phyloP scores from a whole-genome alignment of 2,888 invertebrate species.

The Parnassius apollo region DNA sequence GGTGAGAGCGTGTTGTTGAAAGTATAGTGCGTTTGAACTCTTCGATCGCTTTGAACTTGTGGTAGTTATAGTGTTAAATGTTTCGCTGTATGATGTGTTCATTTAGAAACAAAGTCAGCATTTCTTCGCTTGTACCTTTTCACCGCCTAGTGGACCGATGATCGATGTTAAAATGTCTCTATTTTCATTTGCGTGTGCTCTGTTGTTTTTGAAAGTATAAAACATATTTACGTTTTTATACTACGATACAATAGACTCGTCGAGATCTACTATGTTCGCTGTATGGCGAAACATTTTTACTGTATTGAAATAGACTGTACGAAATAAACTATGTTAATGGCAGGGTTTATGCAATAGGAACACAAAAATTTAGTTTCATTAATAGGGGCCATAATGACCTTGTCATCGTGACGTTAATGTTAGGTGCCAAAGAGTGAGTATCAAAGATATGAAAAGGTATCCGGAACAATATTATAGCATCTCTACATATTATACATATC shows the following conservation, averaged over 20 bases:
- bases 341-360: slow-evolving; percentile 52
- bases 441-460: slow-evolving; percentile 70
- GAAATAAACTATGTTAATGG: slow-evolving; percentile 36
- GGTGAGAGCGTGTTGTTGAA: slow-evolving; percentile 56
- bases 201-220: slow-evolving; percentile 60
- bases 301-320: slow-evolving; percentile 24
- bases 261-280: slow-evolving; percentile 8
- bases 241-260: slow-evolving; percentile 9
- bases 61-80: slow-evolving; percentile 70
- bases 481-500: slow-evolving; percentile 63
- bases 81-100: slow-evolving; percentile 78
- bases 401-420: slow-evolving; percentile 60
- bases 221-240: slow-evolving; percentile 37
- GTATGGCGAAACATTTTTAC: slow-evolving; percentile 10
- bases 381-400: slow-evolving; percentile 49
- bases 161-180: slow-evolving; percentile 43
- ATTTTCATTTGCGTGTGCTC: slow-evolving; percentile 62
- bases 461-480: slow-evolving; percentile 67
- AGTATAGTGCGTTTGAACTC: slow-evolving; percentile 56
- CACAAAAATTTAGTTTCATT: slow-evolving; percentile 43
- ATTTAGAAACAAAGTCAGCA: slow-evolving; percentile 68
- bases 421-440: slow-evolving; percentile 80
- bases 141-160: slow-evolving; percentile 61
- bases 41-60: slow-evolving; percentile 69
- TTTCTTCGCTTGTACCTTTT: slow-evolving; percentile 55